Base-by-base conservation (phyloP, 2,797 vertebrate genomes). In the Rousettus madagascariensis region DNA sequence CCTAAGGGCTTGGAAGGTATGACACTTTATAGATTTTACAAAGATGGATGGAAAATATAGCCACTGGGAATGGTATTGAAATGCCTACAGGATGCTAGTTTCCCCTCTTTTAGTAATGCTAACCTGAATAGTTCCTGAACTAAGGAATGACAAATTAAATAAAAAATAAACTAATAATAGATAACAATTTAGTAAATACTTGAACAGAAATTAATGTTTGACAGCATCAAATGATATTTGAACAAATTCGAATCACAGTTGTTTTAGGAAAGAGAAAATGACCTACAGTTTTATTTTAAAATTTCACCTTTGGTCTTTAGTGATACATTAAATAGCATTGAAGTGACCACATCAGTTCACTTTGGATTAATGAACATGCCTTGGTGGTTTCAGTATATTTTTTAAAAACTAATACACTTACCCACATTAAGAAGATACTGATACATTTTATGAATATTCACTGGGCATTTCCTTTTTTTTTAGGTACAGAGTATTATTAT, bases 221-320 rank as follows among this genome's bases (percentile, higher is more conserved):
- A 59, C 26, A 91, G 11, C 89, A 59, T 53, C 41, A 85, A 86
- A 88, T 95, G 82, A 46, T 94, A 96, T 88, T 94, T 93, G 86
- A 96, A 77, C 22, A 91, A 78, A 80, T 78, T 91, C 91, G 33
- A 78, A 66, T 91, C 72, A 68, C 41, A 77, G 24, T 30, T 89
- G 63, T 78, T 86, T 88, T 68, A 83, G 65, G 53, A 71, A 82
- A 86, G 26, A 93, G 19, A 66, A 93, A 95, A 94, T 43, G 84
- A 5, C 13, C 28, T 51, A 1, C 7, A 85, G 28, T 12, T 38
- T 92, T 20, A 72, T 71, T 82, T 83, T 61, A 90, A 72, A 86
- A 8, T 75, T 75, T 84, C 19, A 91, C 49, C 22, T 77, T 77
- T 95, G 11, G 16, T 57, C 83, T 91, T 96, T 89, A 80, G 33